Evolutionary conservation across 2,797 vertebrate genomes (phyloP).

Genomic region (Gymnodraco acuticeps): DNA sequence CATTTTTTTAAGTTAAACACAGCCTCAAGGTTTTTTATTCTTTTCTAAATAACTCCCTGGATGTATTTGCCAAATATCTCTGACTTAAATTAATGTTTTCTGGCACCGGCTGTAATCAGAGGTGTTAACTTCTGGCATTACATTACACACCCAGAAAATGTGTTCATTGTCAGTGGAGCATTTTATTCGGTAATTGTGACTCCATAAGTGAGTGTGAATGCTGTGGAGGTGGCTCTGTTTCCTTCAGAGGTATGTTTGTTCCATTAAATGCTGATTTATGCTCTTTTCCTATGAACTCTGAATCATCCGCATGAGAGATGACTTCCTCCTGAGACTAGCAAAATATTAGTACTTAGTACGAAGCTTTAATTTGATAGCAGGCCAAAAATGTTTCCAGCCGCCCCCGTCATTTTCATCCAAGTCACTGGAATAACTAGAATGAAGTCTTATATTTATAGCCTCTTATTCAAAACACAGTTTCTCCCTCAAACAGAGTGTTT

Average conservation of each 20-base stretch:
- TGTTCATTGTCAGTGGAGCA: slow-evolving; percentile 63
- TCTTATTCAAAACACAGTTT: slow-evolving; percentile 65
- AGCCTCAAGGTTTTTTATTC: not conserved
- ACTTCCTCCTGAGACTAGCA: slow-evolving; percentile 76
- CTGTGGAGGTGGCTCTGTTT: slow-evolving; percentile 46
- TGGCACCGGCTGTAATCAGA: not conserved
- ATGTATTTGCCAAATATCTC: slow-evolving; percentile 17
- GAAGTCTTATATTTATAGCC: slow-evolving; percentile 73
- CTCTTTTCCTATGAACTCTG: slow-evolving; percentile 70
- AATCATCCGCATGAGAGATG: slow-evolving; percentile 77
- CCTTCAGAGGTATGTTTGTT: slow-evolving; percentile 76
- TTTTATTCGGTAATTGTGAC: slow-evolving; percentile 66
- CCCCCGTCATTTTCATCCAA: slow-evolving; percentile 68
- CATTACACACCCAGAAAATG: slow-evolving; percentile 37
- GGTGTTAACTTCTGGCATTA: slow-evolving; percentile 45
- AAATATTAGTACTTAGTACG: slow-evolving; percentile 76
- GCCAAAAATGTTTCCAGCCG: slow-evolving; percentile 77
- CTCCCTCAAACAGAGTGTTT: slow-evolving; percentile 46
- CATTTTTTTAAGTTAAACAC: too few relatives aligned
- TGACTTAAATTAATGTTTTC: slow-evolving; percentile 37
- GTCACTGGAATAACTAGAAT: slow-evolving; percentile 74
- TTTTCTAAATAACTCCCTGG: not conserved
- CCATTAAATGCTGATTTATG: slow-evolving; percentile 80
- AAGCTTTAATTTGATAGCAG: slow-evolving; percentile 80
- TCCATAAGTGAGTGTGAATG: slow-evolving; percentile 33